phyloP scores from a whole-genome alignment of 1,140 invertebrate species.

The Tyrophagus putrescentiae region DNA sequence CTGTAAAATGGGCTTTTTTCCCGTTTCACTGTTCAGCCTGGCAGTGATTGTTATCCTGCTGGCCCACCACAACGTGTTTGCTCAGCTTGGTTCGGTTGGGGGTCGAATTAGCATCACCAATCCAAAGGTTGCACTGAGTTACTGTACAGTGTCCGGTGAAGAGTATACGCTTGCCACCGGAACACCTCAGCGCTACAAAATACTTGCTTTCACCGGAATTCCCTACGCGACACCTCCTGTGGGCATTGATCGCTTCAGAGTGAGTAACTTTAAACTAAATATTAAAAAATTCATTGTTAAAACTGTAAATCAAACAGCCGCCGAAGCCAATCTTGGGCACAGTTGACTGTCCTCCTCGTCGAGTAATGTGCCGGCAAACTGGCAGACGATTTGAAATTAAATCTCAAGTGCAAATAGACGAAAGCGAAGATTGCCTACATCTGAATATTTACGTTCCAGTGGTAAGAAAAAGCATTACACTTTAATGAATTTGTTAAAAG shows the following conservation, averaged over 20 bases:
- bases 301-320: constrained; percentile 15
- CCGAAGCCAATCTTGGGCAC: constrained; percentile 4
- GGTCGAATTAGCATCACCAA: not conserved
- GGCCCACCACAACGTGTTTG: not conserved
- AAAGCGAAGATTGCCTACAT: constrained; percentile 24
- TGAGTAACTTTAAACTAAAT: constrained; percentile 18
- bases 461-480: constrained; percentile 4
- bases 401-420: not conserved
- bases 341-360: not conserved
- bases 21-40: too few species aligned
- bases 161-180: not conserved
- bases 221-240: constrained; percentile 21
- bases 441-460: constrained; percentile 23
- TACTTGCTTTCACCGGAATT: constrained; percentile 17
- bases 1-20: too few species aligned
- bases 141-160: constrained; percentile 3
- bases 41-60: too few species aligned
- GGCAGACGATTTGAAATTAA: constrained; percentile 16
- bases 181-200: not conserved
- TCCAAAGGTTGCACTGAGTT: not conserved
- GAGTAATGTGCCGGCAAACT: constrained; percentile 23
- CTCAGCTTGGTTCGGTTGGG: not conserved
- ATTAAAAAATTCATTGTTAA: not conserved
- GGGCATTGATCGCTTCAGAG: constrained; percentile 18
- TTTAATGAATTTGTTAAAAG: not conserved